A percentile compares a stretch with the other conserved stretches of the same genome.
Conservation (phyloP, 2,797 vertebrate species). For the Antennarius maculatus region DNA sequence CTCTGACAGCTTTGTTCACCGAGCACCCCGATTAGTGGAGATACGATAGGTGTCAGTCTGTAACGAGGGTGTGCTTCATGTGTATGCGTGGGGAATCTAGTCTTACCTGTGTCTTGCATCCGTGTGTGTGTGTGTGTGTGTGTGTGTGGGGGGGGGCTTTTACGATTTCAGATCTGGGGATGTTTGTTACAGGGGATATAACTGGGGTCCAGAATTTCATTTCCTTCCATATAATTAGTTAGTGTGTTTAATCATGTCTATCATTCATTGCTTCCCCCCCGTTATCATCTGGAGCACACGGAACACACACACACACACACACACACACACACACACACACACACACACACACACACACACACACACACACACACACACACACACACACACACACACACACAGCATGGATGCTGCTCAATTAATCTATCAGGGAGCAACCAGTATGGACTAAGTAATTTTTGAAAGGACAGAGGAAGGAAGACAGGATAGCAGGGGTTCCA, state of each 20-base stretch:
- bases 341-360: background rate
- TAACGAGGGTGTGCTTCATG: slow-evolving; percentile 32
- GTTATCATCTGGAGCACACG: slow-evolving; percentile 88
- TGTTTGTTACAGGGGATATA: slow-evolving; percentile 77
- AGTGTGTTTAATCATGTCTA: slow-evolving; percentile 94
- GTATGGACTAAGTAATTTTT: slow-evolving; percentile 53
- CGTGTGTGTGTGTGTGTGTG: background rate
- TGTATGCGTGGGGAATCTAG: slow-evolving; percentile 17
- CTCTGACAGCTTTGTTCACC: slow-evolving; percentile 67
- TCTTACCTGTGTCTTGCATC: slow-evolving; percentile 9
- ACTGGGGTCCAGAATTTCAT: slow-evolving; percentile 88
- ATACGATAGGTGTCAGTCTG: slow-evolving; percentile 63
- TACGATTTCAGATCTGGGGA: slow-evolving; percentile 12
- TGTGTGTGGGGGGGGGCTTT: slow-evolving; percentile 3
- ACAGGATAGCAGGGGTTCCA: slow-evolving; percentile 16
- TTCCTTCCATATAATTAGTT: slow-evolving; percentile 92
- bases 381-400: slow-evolving; percentile 20
- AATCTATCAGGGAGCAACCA: slow-evolving; percentile 51
- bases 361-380: slow-evolving; percentile 17
- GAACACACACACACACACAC: slow-evolving; percentile 22
- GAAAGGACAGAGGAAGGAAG: slow-evolving; percentile 28
- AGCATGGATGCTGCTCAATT: slow-evolving; percentile 27
- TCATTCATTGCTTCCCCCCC: slow-evolving; percentile 82
- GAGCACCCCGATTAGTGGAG: slow-evolving; percentile 59
- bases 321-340: slow-evolving; percentile 37